phyloP scores from a whole-genome alignment of 1,140 invertebrate genomes.

The Drosophila pectinifera region DNA sequence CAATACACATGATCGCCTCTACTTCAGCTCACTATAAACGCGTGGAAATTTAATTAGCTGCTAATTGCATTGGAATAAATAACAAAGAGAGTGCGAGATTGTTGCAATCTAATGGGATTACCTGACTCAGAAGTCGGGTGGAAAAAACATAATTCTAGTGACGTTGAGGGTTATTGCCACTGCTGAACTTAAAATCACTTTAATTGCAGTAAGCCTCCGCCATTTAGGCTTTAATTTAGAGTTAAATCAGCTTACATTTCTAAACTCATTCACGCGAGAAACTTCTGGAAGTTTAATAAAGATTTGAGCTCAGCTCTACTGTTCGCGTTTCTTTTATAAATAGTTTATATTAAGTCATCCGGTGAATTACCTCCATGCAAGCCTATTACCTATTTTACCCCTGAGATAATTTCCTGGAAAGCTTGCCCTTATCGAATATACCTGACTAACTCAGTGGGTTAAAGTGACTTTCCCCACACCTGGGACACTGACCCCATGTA shows the following conservation, averaged over 20 bases:
- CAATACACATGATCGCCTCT: constrained; percentile 4
- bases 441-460: not conserved
- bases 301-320: not conserved
- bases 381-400: not conserved
- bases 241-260: not conserved
- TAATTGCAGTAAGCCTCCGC: constrained; percentile 1
- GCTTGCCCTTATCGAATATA: not conserved
- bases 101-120: constrained; percentile 10
- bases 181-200: not conserved
- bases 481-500: constrained; percentile 43
- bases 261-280: no score
- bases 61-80: constrained; percentile 26
- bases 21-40: not conserved
- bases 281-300: not conserved
- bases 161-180: constrained; percentile 23
- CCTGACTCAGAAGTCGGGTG: constrained; percentile 5
- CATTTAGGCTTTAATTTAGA: not conserved
- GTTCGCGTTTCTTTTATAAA: not conserved
- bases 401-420: constrained; percentile 8
- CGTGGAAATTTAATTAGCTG: not conserved
- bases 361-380: not conserved
- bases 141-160: constrained; percentile 31
- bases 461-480: constrained; percentile 2
- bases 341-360: not conserved
- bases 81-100: constrained; percentile 1